These are phyloP conservation scores for Notospermus geniculatus DNA, from an alignment of 1,140 invertebrate species.

Conservation along the genomic window DNA sequence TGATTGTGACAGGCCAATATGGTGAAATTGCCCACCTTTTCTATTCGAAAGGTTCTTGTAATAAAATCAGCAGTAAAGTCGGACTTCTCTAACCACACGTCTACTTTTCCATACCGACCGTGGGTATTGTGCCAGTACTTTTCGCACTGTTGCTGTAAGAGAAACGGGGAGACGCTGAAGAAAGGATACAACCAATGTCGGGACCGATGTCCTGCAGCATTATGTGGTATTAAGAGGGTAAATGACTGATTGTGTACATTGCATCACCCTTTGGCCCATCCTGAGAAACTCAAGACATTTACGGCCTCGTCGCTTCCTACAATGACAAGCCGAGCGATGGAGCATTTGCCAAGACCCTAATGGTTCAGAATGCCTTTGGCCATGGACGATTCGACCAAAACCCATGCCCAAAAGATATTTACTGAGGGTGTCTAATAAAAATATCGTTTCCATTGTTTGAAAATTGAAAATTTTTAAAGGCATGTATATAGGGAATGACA, in stretches of 20 bases:
- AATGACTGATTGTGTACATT: background rate
- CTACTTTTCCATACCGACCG: conserved; percentile 44
- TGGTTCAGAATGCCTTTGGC: too few species aligned
- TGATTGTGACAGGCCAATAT: conserved; percentile 4
- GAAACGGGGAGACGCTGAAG: background rate
- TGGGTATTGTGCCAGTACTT: conserved; percentile 54
- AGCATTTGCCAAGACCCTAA: background rate
- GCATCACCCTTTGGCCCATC: background rate
- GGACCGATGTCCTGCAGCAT: background rate
- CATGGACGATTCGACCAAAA: too few species aligned
- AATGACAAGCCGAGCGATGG: background rate
- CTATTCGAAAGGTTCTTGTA: conserved; percentile 45
- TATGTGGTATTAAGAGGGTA: background rate
- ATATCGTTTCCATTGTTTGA: too few species aligned
- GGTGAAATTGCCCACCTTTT: conserved; percentile 26
- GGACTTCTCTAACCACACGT: conserved; percentile 41
- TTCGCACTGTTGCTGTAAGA: conserved; percentile 52
- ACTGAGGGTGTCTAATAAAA: too few species aligned
- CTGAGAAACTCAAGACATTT: background rate
- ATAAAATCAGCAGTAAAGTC: conserved; percentile 42
- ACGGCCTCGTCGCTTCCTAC: background rate
- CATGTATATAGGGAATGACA: too few species aligned
- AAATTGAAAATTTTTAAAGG: too few species aligned
- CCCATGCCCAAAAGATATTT: too few species aligned
- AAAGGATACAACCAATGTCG: background rate